Evolutionary conservation across 2,113 vertebrate genomes (phyloP).

Genomic region (Centropristis striata): DNA sequence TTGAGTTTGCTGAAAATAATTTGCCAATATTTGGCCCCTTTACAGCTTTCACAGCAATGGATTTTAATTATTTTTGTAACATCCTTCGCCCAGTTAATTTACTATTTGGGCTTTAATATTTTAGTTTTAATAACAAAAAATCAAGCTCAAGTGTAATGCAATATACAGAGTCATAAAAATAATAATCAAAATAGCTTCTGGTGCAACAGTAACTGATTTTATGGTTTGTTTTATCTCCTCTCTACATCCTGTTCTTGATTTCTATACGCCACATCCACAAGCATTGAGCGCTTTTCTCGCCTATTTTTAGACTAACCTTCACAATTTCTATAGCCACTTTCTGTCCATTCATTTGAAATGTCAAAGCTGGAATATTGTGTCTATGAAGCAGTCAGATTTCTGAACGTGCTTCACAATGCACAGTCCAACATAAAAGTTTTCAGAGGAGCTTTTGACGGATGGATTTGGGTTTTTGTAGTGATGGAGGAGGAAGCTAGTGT

Average conservation of each 20-base stretch:
- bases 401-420: slow-evolving; percentile 9
- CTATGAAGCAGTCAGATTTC: slow-evolving; percentile 9
- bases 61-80: background rate
- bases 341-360: slow-evolving; percentile 75
- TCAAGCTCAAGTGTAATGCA: background rate
- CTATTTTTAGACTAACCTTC: slow-evolving; percentile 77
- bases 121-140: background rate
- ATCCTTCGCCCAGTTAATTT: background rate
- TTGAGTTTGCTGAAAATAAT: slow-evolving; percentile 25
- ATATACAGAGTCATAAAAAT: background rate
- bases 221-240: background rate
- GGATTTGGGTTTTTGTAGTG: background rate
- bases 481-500: background rate
- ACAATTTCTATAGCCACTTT: slow-evolving; percentile 66
- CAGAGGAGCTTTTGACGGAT: background rate
- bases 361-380: slow-evolving; percentile 55
- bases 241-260: slow-evolving; percentile 10
- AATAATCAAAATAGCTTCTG: no score
- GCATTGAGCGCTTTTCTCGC: slow-evolving; percentile 17
- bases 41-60: background rate
- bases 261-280: background rate
- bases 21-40: slow-evolving; percentile 7
- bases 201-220: background rate
- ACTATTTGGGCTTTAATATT: background rate
- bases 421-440: background rate